These are phyloP conservation scores for Clupea harengus DNA, from an alignment of 2,113 vertebrate species.

Conservation along the genomic window DNA sequence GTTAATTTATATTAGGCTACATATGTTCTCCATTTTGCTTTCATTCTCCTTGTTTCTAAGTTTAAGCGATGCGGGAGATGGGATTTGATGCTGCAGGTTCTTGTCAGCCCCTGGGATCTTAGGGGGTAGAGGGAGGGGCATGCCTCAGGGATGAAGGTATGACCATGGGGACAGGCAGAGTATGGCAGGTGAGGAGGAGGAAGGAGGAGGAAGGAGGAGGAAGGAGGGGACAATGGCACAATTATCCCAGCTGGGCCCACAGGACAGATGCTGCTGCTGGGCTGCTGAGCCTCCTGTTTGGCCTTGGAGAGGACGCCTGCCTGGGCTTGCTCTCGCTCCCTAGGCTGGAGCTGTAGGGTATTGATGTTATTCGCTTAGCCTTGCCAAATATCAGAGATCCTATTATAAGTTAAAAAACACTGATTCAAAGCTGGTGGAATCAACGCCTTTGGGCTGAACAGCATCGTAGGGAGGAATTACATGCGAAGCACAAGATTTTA, in stretches of 20 bases:
- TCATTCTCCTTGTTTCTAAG: conserved; percentile 63
- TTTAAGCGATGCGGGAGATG: conserved; percentile 60
- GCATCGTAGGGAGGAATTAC: not conserved
- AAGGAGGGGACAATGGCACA: conserved; percentile 47
- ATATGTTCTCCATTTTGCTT: conserved; percentile 45
- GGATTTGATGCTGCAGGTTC: conserved; percentile 62
- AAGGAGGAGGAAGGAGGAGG: conserved; percentile 34
- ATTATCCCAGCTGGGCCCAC: conserved; percentile 50
- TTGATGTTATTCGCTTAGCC: not conserved
- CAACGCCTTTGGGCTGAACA: too few relatives aligned
- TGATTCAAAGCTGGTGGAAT: not conserved
- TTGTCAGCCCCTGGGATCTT: conserved; percentile 60
- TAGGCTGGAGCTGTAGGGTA: not conserved
- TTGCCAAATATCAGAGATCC: not conserved
- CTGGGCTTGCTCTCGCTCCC: not conserved
- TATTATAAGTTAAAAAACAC: not conserved
- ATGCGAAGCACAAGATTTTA: not conserved
- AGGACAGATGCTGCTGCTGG: conserved; percentile 39
- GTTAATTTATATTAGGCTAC: not conserved
- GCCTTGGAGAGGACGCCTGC: not conserved
- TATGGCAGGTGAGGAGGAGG: not conserved
- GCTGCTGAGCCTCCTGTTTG: conserved; percentile 45
- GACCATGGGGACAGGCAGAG: conserved; percentile 32
- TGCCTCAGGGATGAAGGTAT: conserved; percentile 46
- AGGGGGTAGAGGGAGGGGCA: conserved; percentile 22